These are phyloP conservation scores for Trinectes maculatus DNA, from an alignment of 2,113 vertebrate genomes.

Conservation along the genomic window DNA sequence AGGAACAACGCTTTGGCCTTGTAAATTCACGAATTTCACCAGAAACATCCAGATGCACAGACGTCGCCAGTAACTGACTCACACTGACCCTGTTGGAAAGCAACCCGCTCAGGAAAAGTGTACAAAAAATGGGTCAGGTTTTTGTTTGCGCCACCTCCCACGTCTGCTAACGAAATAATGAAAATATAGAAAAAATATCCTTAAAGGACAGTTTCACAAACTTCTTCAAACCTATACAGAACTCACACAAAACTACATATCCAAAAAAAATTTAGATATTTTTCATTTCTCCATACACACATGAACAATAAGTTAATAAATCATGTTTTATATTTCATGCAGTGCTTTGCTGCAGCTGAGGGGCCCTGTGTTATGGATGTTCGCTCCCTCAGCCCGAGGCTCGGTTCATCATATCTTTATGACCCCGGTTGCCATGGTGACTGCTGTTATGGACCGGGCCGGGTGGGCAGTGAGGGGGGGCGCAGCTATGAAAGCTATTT, in stretches of 20 bases:
- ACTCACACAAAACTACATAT: not conserved
- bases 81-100: slow-evolving; percentile 5
- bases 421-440: not conserved
- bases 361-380: not conserved
- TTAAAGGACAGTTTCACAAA: too few species aligned
- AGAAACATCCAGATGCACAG: not conserved
- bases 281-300: too few species aligned
- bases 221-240: too few species aligned
- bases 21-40: slow-evolving; percentile 22
- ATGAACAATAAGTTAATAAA: not conserved
- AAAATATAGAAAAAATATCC: too few species aligned
- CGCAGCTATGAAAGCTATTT: too few species aligned
- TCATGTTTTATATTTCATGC: not conserved
- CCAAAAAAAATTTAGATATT: too few species aligned
- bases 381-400: not conserved
- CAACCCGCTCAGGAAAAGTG: slow-evolving; percentile 7
- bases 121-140: not conserved
- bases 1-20: slow-evolving; percentile 17
- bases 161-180: too few species aligned
- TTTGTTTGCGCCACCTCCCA: too few species aligned
- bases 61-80: slow-evolving; percentile 34
- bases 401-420: not conserved
- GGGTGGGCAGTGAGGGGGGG: too few species aligned
- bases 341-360: not conserved
- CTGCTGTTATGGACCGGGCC: not conserved